Evolutionary conservation across 2,113 vertebrate genomes (phyloP).

Genomic region (Sakesphorus luctuosus): DNA sequence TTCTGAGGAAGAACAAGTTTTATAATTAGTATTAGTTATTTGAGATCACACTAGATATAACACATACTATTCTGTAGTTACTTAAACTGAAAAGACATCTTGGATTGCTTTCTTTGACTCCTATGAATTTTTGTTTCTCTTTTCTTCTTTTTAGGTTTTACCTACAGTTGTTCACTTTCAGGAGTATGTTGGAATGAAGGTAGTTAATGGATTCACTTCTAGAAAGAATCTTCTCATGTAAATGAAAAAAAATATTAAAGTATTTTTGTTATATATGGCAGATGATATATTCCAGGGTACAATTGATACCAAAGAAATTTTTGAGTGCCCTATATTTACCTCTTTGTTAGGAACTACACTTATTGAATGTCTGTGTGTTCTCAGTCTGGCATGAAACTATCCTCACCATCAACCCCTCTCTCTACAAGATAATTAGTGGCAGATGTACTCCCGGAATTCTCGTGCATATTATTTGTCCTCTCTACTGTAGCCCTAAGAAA

Average conservation of each 20-base stretch:
- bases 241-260: background rate
- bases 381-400: background rate
- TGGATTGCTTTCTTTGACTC: background rate
- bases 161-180: background rate
- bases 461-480: background rate
- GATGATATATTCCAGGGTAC: background rate
- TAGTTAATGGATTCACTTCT: background rate
- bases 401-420: rapidly evolving
- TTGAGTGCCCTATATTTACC: background rate
- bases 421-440: background rate
- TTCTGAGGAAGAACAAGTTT: background rate
- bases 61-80: rapidly evolving
- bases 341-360: background rate
- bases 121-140: background rate
- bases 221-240: background rate
- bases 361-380: background rate
- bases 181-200: background rate
- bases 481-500: background rate
- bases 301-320: background rate
- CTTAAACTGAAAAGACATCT: background rate
- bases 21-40: background rate
- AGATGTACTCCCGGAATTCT: background rate
- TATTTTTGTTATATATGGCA: background rate
- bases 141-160: background rate
- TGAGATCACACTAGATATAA: background rate